phyloP scores from a whole-genome alignment of 2,888 invertebrate genomes.

The Chrysolina haemoptera region DNA sequence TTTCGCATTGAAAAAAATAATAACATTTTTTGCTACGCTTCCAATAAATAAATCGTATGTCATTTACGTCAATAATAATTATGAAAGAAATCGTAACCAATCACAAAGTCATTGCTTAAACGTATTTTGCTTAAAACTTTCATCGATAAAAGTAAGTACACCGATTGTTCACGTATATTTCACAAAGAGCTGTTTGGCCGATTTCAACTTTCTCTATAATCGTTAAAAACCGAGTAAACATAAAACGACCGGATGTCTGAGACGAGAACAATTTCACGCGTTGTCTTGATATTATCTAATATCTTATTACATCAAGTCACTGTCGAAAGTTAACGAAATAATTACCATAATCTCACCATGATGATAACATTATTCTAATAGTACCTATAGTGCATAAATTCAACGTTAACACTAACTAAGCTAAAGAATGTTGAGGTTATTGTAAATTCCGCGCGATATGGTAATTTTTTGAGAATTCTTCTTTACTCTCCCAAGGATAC shows the following conservation, averaged over 20 bases:
- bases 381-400: too few species aligned
- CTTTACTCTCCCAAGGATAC: too few species aligned
- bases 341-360: neutral
- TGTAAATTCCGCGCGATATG: too few species aligned
- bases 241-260: neutral
- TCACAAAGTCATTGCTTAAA: too few species aligned
- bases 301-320: slow-evolving; percentile 1
- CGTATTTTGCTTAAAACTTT: neutral
- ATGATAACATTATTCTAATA: neutral
- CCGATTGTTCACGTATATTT: neutral
- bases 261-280: neutral
- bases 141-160: neutral
- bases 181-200: neutral
- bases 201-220: slow-evolving; percentile 5
- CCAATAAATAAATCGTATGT: too few species aligned
- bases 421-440: too few species aligned
- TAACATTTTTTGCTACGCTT: too few species aligned
- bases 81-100: too few species aligned
- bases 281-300: slow-evolving; percentile 3
- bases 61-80: too few species aligned
- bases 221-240: neutral
- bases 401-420: too few species aligned
- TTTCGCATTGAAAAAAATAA: too few species aligned
- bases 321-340: neutral
- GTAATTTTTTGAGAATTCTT: too few species aligned